A percentile compares a stretch with the other conserved stretches of the same genome.
These are phyloP conservation scores for Elachura formosa DNA, from an alignment of 2,113 vertebrate species.

Conservation along the genomic window DNA sequence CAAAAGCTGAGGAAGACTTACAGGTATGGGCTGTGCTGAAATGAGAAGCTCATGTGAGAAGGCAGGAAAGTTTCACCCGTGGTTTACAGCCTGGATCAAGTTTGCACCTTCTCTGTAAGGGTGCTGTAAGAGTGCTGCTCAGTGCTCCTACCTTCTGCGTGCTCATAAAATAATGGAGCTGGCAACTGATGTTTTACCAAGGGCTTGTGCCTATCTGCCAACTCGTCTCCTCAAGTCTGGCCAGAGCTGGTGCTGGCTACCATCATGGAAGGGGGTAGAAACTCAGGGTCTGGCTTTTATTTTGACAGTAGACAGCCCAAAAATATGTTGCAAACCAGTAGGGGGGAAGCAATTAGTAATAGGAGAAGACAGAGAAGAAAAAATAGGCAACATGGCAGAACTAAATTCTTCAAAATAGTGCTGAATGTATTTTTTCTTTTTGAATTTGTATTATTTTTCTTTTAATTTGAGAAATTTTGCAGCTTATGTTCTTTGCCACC, in stretches of 20 bases:
- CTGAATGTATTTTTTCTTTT: not conserved
- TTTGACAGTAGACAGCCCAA: not conserved
- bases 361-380: not conserved
- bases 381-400: not conserved
- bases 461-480: not conserved
- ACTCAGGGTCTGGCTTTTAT: not conserved
- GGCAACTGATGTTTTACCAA: not conserved
- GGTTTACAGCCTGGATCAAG: not conserved
- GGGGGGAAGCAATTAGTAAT: not conserved
- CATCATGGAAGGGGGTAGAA: not conserved
- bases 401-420: not conserved
- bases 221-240: not conserved
- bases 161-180: not conserved
- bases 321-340: not conserved
- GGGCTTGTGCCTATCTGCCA: not conserved
- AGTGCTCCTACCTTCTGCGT: accelerated
- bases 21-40: not conserved
- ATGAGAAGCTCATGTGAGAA: not conserved
- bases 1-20: not conserved
- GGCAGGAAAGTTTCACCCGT: not conserved
- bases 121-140: not conserved
- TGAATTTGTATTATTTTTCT: not conserved
- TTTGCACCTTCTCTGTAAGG: not conserved
- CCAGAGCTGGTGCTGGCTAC: not conserved
- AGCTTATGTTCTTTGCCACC: not conserved